Evolutionary conservation across 2,113 vertebrate species (phyloP), one percentile per base, ranked within the genome.

Genomic region (Mellivora capensis): DNA sequence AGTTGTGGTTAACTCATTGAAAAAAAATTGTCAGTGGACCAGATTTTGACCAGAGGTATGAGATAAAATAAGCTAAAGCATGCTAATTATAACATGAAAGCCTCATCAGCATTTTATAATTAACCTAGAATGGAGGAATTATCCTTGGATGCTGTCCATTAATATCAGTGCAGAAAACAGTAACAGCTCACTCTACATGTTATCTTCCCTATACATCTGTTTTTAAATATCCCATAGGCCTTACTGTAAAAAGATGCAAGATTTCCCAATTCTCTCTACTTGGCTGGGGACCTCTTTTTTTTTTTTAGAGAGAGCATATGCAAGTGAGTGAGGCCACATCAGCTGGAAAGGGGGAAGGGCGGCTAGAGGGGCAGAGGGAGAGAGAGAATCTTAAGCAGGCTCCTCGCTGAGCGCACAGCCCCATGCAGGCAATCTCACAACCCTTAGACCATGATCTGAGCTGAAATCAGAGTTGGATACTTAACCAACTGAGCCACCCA

Each of bases 1-100:
- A 89, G 54, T 82, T 80, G 2, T 94, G 84, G 42, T 77, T 91
- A 95, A 87, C 21, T 93, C 37, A 21, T n/a, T 87, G 39, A 76
- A 67, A 67, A 79, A 67, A 91, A 67, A 64, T 5, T 96, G 57
- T 64, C 91, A 88, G 13, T 59, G 27, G 47, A 79, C 42, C 74
- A 93, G 61, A 87, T 82, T 95, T 87, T 90, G 39, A 86, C 67
- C 72, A 89, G 91, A 97, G 37, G 72, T 69, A 83, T 42, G 76
- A 83, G 71, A 80, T 54, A 62, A 97, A 93, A 31, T 84, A 80
- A 67, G 34, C 52, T 4, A 77, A 88, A 94, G 44, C 21, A 85
- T 86, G 64, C 61, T 96, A 95, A 96, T 93, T 91, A 83, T 83
- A 59, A 85, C 59, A 72, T 91, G 77, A 96, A 96, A 91, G 82